These are phyloP conservation scores for Stenopsyche tienmushanensis DNA, from an alignment of 1,140 invertebrate genomes.

Conservation along the genomic window DNA sequence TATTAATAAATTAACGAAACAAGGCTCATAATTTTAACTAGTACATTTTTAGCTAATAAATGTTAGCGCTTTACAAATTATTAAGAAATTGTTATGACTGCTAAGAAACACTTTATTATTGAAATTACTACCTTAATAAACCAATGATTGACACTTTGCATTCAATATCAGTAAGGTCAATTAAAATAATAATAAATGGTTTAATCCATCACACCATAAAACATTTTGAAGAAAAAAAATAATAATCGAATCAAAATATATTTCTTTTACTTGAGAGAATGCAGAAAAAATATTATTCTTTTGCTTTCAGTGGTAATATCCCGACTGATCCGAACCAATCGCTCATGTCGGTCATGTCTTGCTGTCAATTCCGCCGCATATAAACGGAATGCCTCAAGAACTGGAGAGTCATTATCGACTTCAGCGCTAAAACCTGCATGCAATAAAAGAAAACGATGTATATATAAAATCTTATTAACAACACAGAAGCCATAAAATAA, in stretches of 20 bases:
- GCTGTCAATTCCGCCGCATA: slow-evolving; percentile 72
- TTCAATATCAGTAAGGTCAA: not conserved
- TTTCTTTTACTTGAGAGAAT: slow-evolving; percentile 61
- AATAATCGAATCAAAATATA: too few relatives aligned
- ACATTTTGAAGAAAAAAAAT: not conserved
- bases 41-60: too few relatives aligned
- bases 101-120: too few relatives aligned
- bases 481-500: too few relatives aligned
- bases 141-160: slow-evolving; percentile 8
- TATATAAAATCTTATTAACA: too few relatives aligned
- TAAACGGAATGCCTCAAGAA: slow-evolving; percentile 66
- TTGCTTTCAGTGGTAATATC: slow-evolving; percentile 94
- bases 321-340: slow-evolving; percentile 78
- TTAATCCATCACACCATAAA: too few relatives aligned
- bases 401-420: slow-evolving; percentile 44
- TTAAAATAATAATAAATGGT: not conserved
- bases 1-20: not conserved
- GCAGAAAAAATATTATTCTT: slow-evolving; percentile 83
- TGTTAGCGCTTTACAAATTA: too few relatives aligned
- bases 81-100: too few relatives aligned
- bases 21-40: too few relatives aligned
- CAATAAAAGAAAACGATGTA: too few relatives aligned
- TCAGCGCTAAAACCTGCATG: too few relatives aligned
- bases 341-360: slow-evolving; percentile 82
- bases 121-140: too few relatives aligned